These are phyloP conservation scores for Diorhabda sublineata DNA, from an alignment of 1,140 invertebrate genomes.

Conservation along the genomic window DNA sequence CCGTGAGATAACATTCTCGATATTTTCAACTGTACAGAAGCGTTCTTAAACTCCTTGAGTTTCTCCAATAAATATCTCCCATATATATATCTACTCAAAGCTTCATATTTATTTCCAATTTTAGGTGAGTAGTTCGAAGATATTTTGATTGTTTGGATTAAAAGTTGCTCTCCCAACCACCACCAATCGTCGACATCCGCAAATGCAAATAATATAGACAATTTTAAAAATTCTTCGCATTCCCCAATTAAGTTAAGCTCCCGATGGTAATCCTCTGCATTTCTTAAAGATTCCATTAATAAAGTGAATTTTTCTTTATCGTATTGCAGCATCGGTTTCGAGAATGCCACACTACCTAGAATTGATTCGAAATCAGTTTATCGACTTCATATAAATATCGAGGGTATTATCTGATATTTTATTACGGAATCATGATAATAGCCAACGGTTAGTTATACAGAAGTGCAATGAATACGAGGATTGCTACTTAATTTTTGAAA, in stretches of 20 bases:
- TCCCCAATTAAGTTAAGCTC: conserved; percentile 34
- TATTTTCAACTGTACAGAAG: conserved; percentile 38
- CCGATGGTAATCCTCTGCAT: conserved; percentile 46
- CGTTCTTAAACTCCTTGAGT: conserved; percentile 40
- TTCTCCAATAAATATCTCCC: conserved; percentile 54
- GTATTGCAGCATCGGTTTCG: no score
- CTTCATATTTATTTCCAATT: conserved; percentile 46
- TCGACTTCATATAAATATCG: no score
- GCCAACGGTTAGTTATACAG: no score
- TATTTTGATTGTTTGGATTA: conserved; percentile 47
- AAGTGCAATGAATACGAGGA: no score
- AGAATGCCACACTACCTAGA: no score
- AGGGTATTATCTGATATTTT: no score
- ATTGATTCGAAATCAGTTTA: no score
- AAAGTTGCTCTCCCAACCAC: conserved; percentile 54
- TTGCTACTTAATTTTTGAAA: no score
- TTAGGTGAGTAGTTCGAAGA: conserved; percentile 47
- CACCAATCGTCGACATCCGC: conserved; percentile 54
- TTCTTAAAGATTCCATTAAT: conserved; percentile 46
- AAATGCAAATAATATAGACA: conserved; percentile 50
- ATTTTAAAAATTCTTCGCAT: conserved; percentile 46
- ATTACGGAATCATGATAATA: no score
- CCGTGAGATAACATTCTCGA: conserved; percentile 38
- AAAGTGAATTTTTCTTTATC: conserved; percentile 46
- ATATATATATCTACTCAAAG: conserved; percentile 52